Evolutionary conservation across 2,888 invertebrate genomes (phyloP).

Genomic region (Chirona hameri): DNA sequence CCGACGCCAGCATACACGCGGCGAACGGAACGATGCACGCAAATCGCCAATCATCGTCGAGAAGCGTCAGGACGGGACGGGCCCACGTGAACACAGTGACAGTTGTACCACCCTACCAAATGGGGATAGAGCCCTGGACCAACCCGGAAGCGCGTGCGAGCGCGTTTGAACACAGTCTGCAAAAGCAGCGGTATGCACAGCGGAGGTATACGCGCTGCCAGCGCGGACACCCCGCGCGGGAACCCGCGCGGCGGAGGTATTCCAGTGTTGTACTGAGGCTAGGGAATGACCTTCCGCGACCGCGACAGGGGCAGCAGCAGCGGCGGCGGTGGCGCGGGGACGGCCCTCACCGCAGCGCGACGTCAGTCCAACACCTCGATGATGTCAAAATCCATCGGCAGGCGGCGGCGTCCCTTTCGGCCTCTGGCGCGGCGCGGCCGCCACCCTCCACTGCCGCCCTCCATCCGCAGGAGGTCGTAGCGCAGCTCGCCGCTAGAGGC

Average conservation of each 20-base stretch:
- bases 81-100: not conserved
- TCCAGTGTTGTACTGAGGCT: slow-evolving; percentile 12
- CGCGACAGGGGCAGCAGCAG: not conserved
- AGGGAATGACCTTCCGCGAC: not conserved
- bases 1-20: not conserved
- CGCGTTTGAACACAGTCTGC: not conserved
- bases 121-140: not conserved
- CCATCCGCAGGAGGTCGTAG: not conserved
- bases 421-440: not conserved
- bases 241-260: not conserved
- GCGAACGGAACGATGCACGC: not conserved
- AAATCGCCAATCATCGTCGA: not conserved
- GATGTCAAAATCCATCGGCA: not conserved
- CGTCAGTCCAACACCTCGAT: not conserved
- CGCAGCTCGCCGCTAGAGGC: slow-evolving; percentile 22
- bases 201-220: not conserved
- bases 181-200: not conserved
- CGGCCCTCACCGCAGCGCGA: not conserved
- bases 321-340: not conserved
- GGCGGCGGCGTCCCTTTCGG: not conserved
- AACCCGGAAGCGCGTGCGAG: not conserved
- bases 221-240: not conserved
- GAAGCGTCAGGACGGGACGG: not conserved
- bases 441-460: not conserved
- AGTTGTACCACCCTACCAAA: not conserved